Evolutionary conservation across 2,888 invertebrate species (phyloP).

Genomic region (Parnassius mnemosyne): DNA sequence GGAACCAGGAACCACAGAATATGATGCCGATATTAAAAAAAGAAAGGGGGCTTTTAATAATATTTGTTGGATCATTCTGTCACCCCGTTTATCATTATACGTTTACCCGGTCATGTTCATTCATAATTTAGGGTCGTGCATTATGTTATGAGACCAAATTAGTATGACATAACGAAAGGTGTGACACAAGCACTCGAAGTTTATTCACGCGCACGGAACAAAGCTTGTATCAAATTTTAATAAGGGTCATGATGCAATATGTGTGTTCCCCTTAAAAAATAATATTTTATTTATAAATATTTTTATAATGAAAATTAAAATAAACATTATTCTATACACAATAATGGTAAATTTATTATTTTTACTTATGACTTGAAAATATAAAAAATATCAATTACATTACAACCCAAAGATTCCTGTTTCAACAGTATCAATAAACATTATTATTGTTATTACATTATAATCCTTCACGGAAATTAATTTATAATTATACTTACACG

Average conservation of each 20-base stretch:
- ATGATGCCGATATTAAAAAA: too few relatives aligned
- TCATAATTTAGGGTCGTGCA: constrained; percentile 64
- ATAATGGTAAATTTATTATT: too few relatives aligned
- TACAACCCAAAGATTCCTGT: too few relatives aligned
- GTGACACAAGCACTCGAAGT: constrained; percentile 62
- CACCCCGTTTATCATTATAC: constrained; percentile 54
- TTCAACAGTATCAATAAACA: too few relatives aligned
- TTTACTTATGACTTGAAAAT: too few relatives aligned
- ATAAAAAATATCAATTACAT: too few relatives aligned
- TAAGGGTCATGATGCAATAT: constrained; percentile 50
- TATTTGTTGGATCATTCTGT: constrained; percentile 53
- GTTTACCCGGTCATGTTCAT: constrained; percentile 65
- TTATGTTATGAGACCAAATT: constrained; percentile 71
- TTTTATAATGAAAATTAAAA: too few relatives aligned
- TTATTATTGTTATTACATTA: too few relatives aligned
- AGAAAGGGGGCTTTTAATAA: constrained; percentile 47
- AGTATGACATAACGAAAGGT: constrained; percentile 63
- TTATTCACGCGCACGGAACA: constrained; percentile 64
- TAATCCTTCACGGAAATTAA: too few relatives aligned
- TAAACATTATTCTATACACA: too few relatives aligned
- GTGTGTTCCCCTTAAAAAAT: constrained; percentile 49
- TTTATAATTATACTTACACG: too few relatives aligned
- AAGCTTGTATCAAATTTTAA: constrained; percentile 58
- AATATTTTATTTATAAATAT: constrained; percentile 37
- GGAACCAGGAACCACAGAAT: too few relatives aligned